A percentile compares a stretch with the other conserved stretches of the same genome.
Conservation (phyloP, 2,113 vertebrate genomes). For the Piaya cayana region DNA sequence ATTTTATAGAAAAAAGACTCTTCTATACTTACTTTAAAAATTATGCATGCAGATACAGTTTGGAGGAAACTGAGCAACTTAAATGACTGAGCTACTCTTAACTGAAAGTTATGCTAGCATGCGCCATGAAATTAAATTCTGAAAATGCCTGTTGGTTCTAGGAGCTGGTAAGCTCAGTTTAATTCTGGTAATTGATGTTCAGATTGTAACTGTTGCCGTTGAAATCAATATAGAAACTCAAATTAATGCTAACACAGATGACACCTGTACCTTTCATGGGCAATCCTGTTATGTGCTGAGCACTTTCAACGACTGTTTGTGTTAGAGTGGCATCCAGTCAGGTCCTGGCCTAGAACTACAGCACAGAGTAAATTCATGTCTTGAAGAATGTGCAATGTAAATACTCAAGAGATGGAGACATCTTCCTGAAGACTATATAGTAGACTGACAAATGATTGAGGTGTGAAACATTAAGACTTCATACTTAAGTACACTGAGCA, state of each 20-base stretch:
- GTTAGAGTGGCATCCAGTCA: background rate
- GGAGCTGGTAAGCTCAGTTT: background rate
- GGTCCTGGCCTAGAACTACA: background rate
- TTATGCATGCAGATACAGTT: background rate
- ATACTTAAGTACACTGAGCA: accelerated
- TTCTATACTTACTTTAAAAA: background rate
- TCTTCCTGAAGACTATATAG: background rate
- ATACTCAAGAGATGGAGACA: background rate
- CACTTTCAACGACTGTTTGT: background rate
- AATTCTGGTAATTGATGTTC: background rate
- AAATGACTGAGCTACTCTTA: background rate
- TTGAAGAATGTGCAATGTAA: background rate
- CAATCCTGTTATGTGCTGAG: accelerated
- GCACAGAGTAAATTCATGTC: background rate
- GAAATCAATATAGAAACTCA: background rate
- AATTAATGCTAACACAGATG: background rate
- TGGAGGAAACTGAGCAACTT: background rate
- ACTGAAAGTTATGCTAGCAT: background rate
- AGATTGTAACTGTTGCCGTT: background rate
- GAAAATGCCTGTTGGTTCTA: background rate
- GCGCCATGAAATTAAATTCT: background rate
- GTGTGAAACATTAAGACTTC: background rate
- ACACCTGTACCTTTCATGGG: background rate
- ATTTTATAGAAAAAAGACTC: background rate
- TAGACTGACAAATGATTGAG: background rate